Evolutionary conservation across 2,797 vertebrate genomes (phyloP).

Genomic region (Lerista edwardsae): DNA sequence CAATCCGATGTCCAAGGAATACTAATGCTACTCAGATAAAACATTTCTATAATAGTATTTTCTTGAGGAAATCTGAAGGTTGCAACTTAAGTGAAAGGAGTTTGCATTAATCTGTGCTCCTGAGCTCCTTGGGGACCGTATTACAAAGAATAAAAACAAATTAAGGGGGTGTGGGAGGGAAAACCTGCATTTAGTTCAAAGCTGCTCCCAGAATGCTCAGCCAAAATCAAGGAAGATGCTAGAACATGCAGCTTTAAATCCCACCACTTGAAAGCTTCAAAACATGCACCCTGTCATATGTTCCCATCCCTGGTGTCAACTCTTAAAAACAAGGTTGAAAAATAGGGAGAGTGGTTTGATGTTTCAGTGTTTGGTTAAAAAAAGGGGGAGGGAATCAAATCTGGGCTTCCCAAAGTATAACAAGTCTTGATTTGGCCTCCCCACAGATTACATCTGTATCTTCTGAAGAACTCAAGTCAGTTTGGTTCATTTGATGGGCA

Average conservation of each 20-base stretch:
- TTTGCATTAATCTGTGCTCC: slow-evolving; percentile 17
- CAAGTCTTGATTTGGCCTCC: slow-evolving; percentile 68
- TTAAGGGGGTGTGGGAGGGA: slow-evolving; percentile 18
- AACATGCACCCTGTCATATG: slow-evolving; percentile 25
- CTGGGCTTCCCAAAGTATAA: slow-evolving; percentile 54
- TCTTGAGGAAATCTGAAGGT: slow-evolving; percentile 45
- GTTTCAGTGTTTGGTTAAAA: slow-evolving; percentile 12
- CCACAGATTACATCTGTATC: slow-evolving; percentile 69
- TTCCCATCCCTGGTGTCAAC: slow-evolving; percentile 52
- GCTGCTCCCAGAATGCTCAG: slow-evolving; percentile 39
- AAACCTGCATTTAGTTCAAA: slow-evolving; percentile 43
- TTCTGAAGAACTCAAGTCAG: slow-evolving; percentile 65
- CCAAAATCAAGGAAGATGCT: slow-evolving; percentile 50
- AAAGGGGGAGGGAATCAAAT: slow-evolving; percentile 66
- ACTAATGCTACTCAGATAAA: slow-evolving; percentile 50
- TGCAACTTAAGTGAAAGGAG: slow-evolving; percentile 49
- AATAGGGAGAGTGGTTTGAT: slow-evolving; percentile 48
- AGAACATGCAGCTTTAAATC: slow-evolving; percentile 41
- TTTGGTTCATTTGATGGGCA: slow-evolving; percentile 75
- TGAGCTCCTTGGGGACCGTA: slow-evolving; percentile 36
- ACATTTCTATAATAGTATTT: slow-evolving; percentile 44
- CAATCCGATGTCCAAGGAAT: slow-evolving; percentile 59
- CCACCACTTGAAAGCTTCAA: slow-evolving; percentile 47
- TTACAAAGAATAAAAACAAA: slow-evolving; percentile 40
- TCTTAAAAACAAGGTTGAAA: slow-evolving; percentile 54